Base-by-base conservation (phyloP, 2,888 invertebrate genomes). In the Neoitamus cyanurus region DNA sequence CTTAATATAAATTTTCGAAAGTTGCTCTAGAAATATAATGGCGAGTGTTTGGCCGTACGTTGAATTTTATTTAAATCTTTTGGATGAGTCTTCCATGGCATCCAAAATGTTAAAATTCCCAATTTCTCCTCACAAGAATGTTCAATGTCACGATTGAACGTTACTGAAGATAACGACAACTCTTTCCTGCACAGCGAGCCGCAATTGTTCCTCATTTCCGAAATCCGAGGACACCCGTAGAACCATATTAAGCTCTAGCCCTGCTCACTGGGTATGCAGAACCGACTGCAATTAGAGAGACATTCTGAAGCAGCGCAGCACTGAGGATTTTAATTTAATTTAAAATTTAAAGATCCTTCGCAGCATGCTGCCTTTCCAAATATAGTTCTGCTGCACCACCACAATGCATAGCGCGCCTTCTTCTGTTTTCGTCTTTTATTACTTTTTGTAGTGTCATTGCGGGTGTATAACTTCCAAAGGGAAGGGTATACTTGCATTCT, bases 331-430 rank as follows among this genome's bases (percentile, higher is more conserved):
- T 58, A 58, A 58, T 58, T 58, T 58, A 58, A 58, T 58, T 58
- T 58, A 58, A 58, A 58, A 58, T 58, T 58, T 58, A 58, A 58
- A 58, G 58, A 58, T 58, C 58, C 58, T 25, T 58, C 58, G 58
- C 25, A 58, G 58, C 3, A 2, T 20, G 25, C 58, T 58, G 58
- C 20, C 58, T 58, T 58, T 58, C 20, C 58, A 7, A 58, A 58
- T 58, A 25, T 37, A 37, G 37, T 37, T 58, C 25, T 58, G 58
- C 58, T 58, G 58, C 58, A 58, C 9, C 58, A 20, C 58, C 58
- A 11, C 58, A 58, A 58, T 20, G 58, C 58, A 25, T 9, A 20
- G 58, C 25, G 46, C 20, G 0, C 48, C 48, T 7, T 48, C 20
- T 48, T 48, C 58, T 20, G 20, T 58, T 58, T 58, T 20, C 58